A percentile compares a stretch with the other conserved stretches of the same genome.
phyloP scores from a whole-genome alignment of 2,113 vertebrate genomes.

The Heptranchias perlo region DNA sequence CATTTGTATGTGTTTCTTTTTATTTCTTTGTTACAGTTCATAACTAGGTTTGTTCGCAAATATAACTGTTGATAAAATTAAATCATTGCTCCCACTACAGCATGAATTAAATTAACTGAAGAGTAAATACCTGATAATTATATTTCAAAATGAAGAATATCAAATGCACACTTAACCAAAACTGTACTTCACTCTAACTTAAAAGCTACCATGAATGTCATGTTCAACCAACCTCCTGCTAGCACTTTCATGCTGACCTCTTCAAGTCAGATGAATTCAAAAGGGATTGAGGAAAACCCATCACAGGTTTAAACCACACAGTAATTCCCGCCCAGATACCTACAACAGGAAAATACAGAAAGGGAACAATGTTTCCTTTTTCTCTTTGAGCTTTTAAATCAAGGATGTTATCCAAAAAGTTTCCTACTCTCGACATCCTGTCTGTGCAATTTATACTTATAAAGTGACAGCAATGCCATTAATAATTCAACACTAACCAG shows the following conservation, averaged over 20 bases:
- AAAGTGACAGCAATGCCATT: not conserved
- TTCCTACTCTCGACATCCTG: not conserved
- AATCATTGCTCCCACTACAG: slow-evolving; percentile 1
- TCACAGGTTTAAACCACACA: not conserved
- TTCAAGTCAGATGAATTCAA: not conserved
- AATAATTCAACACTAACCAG: not conserved
- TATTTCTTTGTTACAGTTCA: not conserved
- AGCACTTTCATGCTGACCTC: not conserved
- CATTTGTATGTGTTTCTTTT: not conserved
- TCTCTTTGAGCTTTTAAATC: not conserved
- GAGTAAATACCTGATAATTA: not conserved
- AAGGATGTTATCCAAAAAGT: not conserved
- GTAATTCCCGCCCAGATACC: not conserved
- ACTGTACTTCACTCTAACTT: not conserved
- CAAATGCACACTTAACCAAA: not conserved
- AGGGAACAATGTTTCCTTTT: not conserved
- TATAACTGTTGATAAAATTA: not conserved
- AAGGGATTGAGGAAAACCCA: not conserved
- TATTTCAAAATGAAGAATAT: not conserved
- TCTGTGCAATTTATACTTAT: not conserved
- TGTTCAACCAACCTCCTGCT: too few relatives aligned
- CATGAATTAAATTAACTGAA: not conserved
- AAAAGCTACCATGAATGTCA: not conserved
- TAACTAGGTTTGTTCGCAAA: not conserved
- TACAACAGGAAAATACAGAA: not conserved